Evolutionary conservation across 2,888 invertebrate species (phyloP).

Genomic region (Hydriomena furcata): DNA sequence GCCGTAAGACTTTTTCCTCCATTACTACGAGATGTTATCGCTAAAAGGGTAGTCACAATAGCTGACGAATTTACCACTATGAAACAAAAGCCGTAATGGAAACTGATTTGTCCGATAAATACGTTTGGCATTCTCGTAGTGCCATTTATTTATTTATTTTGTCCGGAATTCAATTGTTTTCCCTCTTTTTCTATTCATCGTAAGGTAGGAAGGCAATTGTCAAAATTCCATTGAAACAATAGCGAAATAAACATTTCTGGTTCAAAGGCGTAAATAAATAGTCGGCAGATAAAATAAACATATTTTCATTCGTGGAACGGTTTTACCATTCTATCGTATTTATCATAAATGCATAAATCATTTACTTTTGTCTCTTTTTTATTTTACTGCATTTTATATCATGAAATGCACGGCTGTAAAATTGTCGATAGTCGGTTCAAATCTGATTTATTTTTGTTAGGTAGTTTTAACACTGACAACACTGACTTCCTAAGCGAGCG

Average conservation of each 20-base stretch:
- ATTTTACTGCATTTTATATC: background rate
- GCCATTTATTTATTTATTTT: background rate
- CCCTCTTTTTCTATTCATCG: no score
- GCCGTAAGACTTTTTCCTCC: conserved; percentile 23
- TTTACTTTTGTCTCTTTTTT: conserved; percentile 1
- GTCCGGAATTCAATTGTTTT: background rate
- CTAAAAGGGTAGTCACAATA: conserved; percentile 31
- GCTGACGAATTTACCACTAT: conserved; percentile 26
- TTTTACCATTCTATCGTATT: conserved; percentile 1
- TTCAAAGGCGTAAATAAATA: conserved; percentile 4
- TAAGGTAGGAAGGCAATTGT: no score
- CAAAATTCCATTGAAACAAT: background rate
- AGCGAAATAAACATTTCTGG: conserved; percentile 1
- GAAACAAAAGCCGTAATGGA: conserved; percentile 3
- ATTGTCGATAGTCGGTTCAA: background rate
- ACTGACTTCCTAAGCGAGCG: no score
- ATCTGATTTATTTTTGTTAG: background rate
- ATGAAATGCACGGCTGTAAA: background rate
- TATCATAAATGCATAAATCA: conserved; percentile 9
- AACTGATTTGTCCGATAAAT: conserved; percentile 4
- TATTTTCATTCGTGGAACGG: conserved; percentile 5
- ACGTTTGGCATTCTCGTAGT: background rate
- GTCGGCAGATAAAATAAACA: conserved; percentile 2
- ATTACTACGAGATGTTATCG: conserved; percentile 28
- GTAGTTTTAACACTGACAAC: background rate